A percentile compares a stretch with the other conserved stretches of the same genome.
Evolutionary conservation across 2,113 vertebrate species (phyloP).

Genomic region (Cynoglossus semilaevis): DNA sequence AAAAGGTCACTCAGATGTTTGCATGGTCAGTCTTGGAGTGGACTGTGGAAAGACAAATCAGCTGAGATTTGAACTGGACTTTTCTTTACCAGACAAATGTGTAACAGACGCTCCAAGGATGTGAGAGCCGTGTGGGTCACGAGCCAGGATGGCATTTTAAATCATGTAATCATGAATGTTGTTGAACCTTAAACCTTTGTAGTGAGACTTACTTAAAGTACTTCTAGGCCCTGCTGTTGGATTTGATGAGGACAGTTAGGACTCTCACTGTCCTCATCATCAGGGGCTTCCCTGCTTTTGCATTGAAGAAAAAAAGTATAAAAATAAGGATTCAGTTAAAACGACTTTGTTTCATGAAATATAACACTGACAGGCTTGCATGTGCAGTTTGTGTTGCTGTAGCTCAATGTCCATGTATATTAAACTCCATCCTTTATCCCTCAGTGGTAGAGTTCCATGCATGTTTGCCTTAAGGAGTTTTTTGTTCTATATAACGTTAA

Average conservation of each 20-base stretch:
- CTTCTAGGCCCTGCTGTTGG: constrained; percentile 41
- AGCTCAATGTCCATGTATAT: constrained; percentile 68
- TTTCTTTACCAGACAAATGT: constrained; percentile 27
- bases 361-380: constrained; percentile 67
- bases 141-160: constrained; percentile 39
- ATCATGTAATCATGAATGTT: constrained; percentile 29
- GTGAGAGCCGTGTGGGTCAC: constrained; percentile 12
- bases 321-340: constrained; percentile 37
- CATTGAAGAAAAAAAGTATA: constrained; percentile 17
- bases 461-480: constrained; percentile 69
- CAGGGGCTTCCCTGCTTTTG: constrained; percentile 33
- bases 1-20: constrained; percentile 50
- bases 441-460: constrained; percentile 53
- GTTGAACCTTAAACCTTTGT: constrained; percentile 23
- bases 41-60: constrained; percentile 23
- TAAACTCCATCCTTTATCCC: constrained; percentile 51
- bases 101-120: background rate
- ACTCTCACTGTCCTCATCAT: constrained; percentile 21
- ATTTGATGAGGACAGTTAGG: constrained; percentile 31
- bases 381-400: constrained; percentile 78
- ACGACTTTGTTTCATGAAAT: constrained; percentile 38
- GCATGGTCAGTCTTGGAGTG: constrained; percentile 48
- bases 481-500: constrained; percentile 47
- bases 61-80: constrained; percentile 17
- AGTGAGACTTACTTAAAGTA: constrained; percentile 29